phyloP scores from a whole-genome alignment of 2,888 invertebrate species.

The Apamea monoglypha region DNA sequence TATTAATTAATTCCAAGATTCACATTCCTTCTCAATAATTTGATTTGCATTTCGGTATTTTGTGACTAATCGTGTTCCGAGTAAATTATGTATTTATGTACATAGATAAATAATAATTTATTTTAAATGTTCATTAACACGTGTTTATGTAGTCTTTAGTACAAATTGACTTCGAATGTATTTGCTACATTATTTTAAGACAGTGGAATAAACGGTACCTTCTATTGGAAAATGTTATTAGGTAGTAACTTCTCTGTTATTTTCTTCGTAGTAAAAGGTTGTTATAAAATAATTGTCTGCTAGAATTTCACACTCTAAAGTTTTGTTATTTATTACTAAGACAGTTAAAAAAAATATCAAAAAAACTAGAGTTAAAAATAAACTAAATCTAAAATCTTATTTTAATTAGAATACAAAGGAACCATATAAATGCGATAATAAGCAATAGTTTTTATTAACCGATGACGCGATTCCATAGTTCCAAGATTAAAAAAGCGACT shows the following conservation, averaged over 20 bases:
- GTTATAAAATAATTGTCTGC: neutral
- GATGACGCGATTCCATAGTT: constrained; percentile 38
- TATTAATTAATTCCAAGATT: constrained; percentile 44
- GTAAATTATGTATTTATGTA: constrained; percentile 60
- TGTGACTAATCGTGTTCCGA: constrained; percentile 46
- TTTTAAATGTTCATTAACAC: constrained; percentile 52
- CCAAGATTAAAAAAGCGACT: constrained; percentile 42
- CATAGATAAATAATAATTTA: constrained; percentile 47
- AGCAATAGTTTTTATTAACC: constrained; percentile 4
- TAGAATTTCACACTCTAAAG: neutral
- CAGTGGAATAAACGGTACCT: constrained; percentile 9
- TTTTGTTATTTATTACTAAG: neutral
- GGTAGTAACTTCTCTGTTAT: neutral
- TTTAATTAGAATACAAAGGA: neutral
- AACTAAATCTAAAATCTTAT: neutral
- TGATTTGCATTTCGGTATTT: constrained; percentile 53
- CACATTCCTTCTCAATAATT: constrained; percentile 49
- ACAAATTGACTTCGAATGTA: constrained; percentile 46
- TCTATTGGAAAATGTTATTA: neutral
- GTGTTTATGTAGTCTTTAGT: constrained; percentile 49
- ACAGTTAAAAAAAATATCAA: neutral
- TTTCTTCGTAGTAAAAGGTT: constrained; percentile 3
- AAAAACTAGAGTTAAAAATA: neutral
- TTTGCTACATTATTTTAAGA: constrained; percentile 30
- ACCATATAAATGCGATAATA: constrained; percentile 1